Evolutionary conservation across 2,888 invertebrate species (phyloP), one percentile per base, ranked within the genome.

Genomic region (Drosophila anceps): DNA sequence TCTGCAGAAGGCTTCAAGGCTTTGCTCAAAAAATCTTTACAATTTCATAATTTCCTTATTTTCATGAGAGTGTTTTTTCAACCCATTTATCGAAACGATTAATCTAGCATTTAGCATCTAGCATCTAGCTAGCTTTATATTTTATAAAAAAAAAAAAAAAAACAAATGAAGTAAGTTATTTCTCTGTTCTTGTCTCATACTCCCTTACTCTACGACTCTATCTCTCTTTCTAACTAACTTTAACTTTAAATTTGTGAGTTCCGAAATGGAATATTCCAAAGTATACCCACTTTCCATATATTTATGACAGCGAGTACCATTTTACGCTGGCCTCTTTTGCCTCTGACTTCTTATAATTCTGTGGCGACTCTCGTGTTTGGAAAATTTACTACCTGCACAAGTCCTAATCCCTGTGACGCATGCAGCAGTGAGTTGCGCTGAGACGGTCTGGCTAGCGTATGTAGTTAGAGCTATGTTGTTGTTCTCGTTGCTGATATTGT

Each of bases 381-480:
- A 54, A 68, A 80, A 83, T 88, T 72, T 77, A 90, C 89, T 90
- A 82, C 90, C 88, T 80, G 59, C 59, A n/a, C 18, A 18, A 35
- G 77, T 48, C 61, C 79, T 90, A 89, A 84, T 84, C 90, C 90
- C 84, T 69, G 78, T 72, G 90, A 88, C 84, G 90, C 90, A 84
- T 81, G 73, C 79, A 69, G 43, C 44, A 50, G 44, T 37, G 54
- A 33, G 44, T 37, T 18, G 46, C 46, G 37, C 29, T 31, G 48
- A 69, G 63, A 55, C 55, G 60, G 58, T 24, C 29, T 37, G 59
- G 48, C 37, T 44, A 41, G 29, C 61, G 48, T 58, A 35, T 58
- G 61, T 31, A 43, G 58, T 67, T 58, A 46, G 63, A 53, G 18
- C 57, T 20, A 0, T 12, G 24, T 35, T 60, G 51, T 60, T 62